Conservation (phyloP, 92 coral and sea anemone genomes). For the Hydrozoanthus gracilis region DNA sequence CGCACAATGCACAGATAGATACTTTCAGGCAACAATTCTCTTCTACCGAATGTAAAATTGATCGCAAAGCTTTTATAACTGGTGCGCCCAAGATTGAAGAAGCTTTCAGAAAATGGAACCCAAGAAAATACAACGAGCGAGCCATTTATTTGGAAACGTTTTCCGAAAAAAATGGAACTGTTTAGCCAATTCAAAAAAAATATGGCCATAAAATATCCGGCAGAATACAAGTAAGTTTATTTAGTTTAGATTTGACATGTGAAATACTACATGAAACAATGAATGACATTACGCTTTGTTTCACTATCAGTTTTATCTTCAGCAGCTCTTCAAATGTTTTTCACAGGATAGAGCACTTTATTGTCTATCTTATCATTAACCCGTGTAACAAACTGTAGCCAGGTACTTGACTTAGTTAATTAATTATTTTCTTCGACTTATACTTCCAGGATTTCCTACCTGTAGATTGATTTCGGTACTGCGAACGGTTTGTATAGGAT, state of each 20-base stretch:
- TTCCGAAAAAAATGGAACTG: not conserved
- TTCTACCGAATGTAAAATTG: not conserved
- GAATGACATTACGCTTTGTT: no score
- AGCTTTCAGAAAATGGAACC: not conserved
- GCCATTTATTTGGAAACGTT: conserved; percentile 5
- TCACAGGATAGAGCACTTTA: not conserved
- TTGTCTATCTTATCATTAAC: no score
- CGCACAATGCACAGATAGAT: not conserved
- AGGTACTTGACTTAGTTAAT: no score
- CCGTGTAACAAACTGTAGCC: no score
- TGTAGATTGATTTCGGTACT: no score
- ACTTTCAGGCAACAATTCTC: conserved; percentile 1
- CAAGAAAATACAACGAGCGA: conserved; percentile 16
- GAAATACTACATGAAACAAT: no score
- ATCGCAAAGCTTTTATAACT: not conserved
- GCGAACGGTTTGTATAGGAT: conserved; percentile 18
- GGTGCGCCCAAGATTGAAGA: not conserved
- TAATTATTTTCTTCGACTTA: no score
- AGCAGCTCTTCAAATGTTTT: not conserved
- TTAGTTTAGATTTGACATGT: not conserved
- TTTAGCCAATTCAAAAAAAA: not conserved
- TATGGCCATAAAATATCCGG: not conserved
- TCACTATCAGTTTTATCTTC: not conserved
- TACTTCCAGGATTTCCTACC: no score
- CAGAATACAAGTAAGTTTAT: conserved; percentile 4